phyloP scores from a whole-genome alignment of 2,888 invertebrate species.

The Alsophila aescularia region DNA sequence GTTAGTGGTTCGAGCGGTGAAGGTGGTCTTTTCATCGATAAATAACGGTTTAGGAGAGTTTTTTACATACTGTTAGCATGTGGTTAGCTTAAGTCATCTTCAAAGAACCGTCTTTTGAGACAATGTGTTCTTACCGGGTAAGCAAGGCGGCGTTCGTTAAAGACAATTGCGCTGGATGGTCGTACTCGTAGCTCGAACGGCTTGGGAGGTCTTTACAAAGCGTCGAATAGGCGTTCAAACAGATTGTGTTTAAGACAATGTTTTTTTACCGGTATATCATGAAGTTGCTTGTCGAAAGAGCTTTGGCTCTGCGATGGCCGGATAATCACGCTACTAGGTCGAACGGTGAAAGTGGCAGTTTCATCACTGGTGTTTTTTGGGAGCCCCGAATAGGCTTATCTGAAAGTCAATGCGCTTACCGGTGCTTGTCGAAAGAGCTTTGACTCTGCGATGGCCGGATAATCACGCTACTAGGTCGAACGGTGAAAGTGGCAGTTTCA shows the following conservation, averaged over 20 bases:
- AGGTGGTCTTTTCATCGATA: conserved; percentile 65
- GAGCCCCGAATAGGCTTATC: conserved; percentile 87
- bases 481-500: conserved; percentile 65
- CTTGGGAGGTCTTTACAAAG: conserved; percentile 65
- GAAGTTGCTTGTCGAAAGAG: conserved; percentile 73
- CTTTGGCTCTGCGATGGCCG: conserved; percentile 82
- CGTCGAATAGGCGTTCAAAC: too few species aligned
- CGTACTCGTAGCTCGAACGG: conserved; percentile 71
- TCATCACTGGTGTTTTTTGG: conserved; percentile 68
- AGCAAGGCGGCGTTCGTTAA: conserved; percentile 61
- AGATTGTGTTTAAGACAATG: too few species aligned
- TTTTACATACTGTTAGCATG: too few species aligned
- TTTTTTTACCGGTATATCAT: conserved; percentile 25
- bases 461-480: conserved; percentile 71
- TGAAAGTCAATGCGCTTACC: too few species aligned
- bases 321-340: conserved; percentile 71
- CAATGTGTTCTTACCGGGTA: conserved; percentile 28
- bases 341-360: conserved; percentile 64
- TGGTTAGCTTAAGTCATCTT: too few species aligned
- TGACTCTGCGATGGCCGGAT: conserved; percentile 79
- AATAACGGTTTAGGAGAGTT: too few species aligned
- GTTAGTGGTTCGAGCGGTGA: conserved; percentile 70
- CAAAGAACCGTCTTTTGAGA: too few species aligned
- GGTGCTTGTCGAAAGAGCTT: too few species aligned
- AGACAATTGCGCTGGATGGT: conserved; percentile 80